Evolutionary conservation across 2,797 vertebrate genomes (phyloP), one percentile per base, ranked within the genome.

Genomic region (Periparus ater): DNA sequence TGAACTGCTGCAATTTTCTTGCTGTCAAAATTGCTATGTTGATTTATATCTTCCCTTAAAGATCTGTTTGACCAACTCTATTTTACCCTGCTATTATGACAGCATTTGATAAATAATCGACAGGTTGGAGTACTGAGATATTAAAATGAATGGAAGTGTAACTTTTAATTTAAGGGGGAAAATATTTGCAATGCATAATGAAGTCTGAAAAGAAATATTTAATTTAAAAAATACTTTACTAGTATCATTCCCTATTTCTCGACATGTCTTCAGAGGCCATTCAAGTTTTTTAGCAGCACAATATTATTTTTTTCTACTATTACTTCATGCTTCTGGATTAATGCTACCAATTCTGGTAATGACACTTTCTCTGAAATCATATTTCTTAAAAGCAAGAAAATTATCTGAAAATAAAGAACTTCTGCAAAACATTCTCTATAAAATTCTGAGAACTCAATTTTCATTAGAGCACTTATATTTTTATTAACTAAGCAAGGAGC

Each of bases 41-140:
- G 78, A 67, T 81, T 87, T 62, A 22, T 50, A 70, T 42, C 29
- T 79, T 83, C 29, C 14, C 25, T 60, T 86, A 72, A 34, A 72
- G 36, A 47, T 51, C 38, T 65, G 17, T 78, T 91, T 75, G 27
- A 66, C 26, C 38, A 42, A 60, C 17, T 50, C 17, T 48, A 14
- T 71, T 86, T 86, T 60, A 55, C 19, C 21, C 51, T 23, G 32
- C 1, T 68, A 20, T 51, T 67, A 71, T 42, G 38, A 63, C 7
- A 70, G 17, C 17, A 68, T 75, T 90, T 76, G 47, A 62, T 78
- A 89, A 81, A 85, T 83, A 77, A 80, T 55, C 53, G 70, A 71
- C 6, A 29, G 22, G 4, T 7, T 45, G 13, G 30, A 74, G 3
- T 44, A 72, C 11, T 0, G 0, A 74, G 25, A 11, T 73, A 47